These are phyloP conservation scores for Bettongia penicillata DNA, from an alignment of 2,113 vertebrate genomes.

Conservation along the genomic window DNA sequence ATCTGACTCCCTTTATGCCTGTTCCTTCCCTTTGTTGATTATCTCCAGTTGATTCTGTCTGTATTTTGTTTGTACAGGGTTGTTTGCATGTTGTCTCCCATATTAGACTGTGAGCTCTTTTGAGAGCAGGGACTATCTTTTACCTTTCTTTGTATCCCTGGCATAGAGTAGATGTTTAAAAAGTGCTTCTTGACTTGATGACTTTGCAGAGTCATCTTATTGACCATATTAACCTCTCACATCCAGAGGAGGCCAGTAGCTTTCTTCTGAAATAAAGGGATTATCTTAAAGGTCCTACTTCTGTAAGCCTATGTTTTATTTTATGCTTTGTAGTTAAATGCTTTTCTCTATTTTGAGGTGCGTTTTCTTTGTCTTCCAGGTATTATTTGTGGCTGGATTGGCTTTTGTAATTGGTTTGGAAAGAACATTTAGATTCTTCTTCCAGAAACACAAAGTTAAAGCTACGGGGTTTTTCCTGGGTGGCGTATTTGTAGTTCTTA, in stretches of 20 bases:
- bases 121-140: neutral
- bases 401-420: conserved; percentile 98
- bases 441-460: conserved; percentile 98
- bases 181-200: conserved; percentile 8
- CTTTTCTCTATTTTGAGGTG: conserved; percentile 44
- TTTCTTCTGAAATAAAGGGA: neutral
- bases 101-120: neutral
- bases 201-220: neutral
- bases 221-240: conserved; percentile 1
- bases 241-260: neutral
- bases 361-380: conserved; percentile 84
- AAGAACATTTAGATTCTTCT: conserved; percentile 98
- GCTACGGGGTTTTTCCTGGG: conserved; percentile 97
- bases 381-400: conserved; percentile 96
- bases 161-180: neutral
- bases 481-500: conserved; percentile 95
- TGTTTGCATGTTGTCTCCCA: neutral
- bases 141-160: neutral
- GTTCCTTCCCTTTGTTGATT: neutral
- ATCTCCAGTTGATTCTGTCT: neutral
- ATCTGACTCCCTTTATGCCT: neutral
- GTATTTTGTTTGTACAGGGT: neutral
- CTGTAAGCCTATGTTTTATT: neutral
- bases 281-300: neutral
- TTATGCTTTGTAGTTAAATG: neutral